Conservation (phyloP, 2,888 invertebrate species). For the Andrena minutula region DNA sequence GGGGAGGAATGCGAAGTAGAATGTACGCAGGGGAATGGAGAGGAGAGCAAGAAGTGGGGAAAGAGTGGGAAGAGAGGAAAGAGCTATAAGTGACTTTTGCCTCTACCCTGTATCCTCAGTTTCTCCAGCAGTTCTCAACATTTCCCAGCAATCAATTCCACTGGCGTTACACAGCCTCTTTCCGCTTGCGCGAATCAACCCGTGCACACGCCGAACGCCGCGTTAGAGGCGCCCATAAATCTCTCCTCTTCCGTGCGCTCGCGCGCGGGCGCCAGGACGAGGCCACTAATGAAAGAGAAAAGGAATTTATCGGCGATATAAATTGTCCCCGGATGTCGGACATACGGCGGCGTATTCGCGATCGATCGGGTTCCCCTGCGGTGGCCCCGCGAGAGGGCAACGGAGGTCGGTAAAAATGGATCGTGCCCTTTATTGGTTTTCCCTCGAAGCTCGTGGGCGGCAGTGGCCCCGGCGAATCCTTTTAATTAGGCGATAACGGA, state of each 20-base stretch:
- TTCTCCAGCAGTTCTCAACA: too few relatives aligned
- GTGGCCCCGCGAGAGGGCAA: not conserved
- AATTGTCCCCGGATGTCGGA: slow-evolving; percentile 75
- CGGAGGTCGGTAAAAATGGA: slow-evolving; percentile 44
- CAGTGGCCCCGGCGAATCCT: slow-evolving; percentile 39
- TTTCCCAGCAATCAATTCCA: too few relatives aligned
- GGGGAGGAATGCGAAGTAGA: too few relatives aligned
- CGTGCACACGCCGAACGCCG: not conserved
- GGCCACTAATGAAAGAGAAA: slow-evolving; percentile 82
- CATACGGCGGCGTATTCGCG: slow-evolving; percentile 51
- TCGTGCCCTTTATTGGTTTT: slow-evolving; percentile 44
- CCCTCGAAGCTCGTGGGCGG: slow-evolving; percentile 23
- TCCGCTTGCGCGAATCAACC: slow-evolving; percentile 2
- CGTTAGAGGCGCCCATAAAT: slow-evolving; percentile 64
- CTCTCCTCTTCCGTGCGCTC: slow-evolving; percentile 46
- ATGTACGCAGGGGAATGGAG: too few relatives aligned
- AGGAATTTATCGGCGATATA: slow-evolving; percentile 82
- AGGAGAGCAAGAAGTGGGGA: too few relatives aligned
- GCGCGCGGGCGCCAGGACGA: slow-evolving; percentile 59
- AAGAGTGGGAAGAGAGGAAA: too few relatives aligned
- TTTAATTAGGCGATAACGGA: slow-evolving; percentile 70
- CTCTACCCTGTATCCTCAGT: too few relatives aligned
- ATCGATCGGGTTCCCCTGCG: slow-evolving; percentile 58
- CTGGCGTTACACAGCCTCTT: not conserved
- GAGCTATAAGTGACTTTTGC: slow-evolving; percentile 28